A percentile compares a stretch with the other conserved stretches of the same genome.
Evolutionary conservation across 1,140 invertebrate species (phyloP).

Genomic region (Anastrepha ludens): DNA sequence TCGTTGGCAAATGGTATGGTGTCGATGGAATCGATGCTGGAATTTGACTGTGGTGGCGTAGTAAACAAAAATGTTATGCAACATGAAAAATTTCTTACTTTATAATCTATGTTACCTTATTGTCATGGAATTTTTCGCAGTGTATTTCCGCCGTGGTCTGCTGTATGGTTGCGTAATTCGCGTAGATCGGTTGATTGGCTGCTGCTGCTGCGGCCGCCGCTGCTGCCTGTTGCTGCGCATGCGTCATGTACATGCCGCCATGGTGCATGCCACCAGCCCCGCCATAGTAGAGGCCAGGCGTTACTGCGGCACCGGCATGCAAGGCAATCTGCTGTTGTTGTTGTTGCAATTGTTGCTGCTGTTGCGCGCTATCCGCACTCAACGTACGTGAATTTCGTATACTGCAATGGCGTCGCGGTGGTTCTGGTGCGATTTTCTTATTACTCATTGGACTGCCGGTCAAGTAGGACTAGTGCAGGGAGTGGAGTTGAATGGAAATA

Average conservation of each 20-base stretch:
- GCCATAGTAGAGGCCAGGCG: constrained; percentile 67
- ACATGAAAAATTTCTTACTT: no score
- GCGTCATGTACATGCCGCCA: constrained; percentile 29
- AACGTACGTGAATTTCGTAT: constrained; percentile 71
- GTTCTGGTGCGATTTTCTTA: constrained; percentile 88
- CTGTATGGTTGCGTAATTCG: constrained; percentile 76
- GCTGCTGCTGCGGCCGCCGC: constrained; percentile 42
- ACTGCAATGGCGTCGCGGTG: constrained; percentile 85
- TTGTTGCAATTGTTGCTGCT: constrained; percentile 55
- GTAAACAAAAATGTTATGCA: not conserved
- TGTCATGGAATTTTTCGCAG: constrained; percentile 74
- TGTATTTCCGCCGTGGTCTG: constrained; percentile 81
- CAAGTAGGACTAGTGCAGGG: constrained; percentile 63
- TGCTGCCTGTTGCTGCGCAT: constrained; percentile 60
- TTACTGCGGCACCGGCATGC: not conserved
- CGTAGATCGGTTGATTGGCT: constrained; percentile 74
- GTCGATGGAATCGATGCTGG: constrained; percentile 93
- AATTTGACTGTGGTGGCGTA: constrained; percentile 83
- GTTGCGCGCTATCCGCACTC: constrained; percentile 61
- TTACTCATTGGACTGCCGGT: constrained; percentile 79
- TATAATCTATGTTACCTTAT: constrained; percentile 60
- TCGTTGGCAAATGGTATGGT: constrained; percentile 99
- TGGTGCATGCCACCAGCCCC: constrained; percentile 31
- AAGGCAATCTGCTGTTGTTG: constrained; percentile 46
- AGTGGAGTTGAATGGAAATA: not conserved